phyloP scores from a whole-genome alignment of 2,113 vertebrate genomes.

The Notarius lentiginosus region DNA sequence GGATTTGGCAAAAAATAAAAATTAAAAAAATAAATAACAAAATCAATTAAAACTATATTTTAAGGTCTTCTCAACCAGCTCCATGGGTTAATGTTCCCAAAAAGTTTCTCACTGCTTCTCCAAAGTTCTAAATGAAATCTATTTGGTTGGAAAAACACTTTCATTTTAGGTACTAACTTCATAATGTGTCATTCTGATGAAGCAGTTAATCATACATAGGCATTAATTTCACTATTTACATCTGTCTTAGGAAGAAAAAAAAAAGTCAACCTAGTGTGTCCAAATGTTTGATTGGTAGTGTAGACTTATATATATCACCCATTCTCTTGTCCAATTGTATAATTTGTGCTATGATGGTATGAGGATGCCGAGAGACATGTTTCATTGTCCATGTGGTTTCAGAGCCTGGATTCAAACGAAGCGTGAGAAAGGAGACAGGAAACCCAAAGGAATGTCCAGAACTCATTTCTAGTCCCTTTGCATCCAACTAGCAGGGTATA shows the following conservation, averaged over 20 bases:
- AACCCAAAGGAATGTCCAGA: constrained; percentile 66
- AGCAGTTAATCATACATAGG: not conserved
- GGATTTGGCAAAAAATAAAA: not conserved
- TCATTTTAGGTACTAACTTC: not conserved
- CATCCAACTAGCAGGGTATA: constrained; percentile 61
- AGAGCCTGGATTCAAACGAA: constrained; percentile 21
- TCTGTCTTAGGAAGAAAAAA: too few relatives aligned
- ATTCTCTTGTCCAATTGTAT: not conserved
- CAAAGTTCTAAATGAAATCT: not conserved
- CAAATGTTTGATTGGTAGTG: not conserved
- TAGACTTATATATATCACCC: not conserved
- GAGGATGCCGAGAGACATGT: not conserved
- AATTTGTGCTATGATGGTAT: constrained; percentile 5
- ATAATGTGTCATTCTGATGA: not conserved
- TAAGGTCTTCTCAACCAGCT: not conserved
- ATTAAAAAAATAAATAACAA: not conserved
- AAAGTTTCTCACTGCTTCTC: not conserved
- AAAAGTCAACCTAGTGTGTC: not conserved
- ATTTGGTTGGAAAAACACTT: not conserved
- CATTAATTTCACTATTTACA: not conserved
- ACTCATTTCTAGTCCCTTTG: constrained; percentile 59
- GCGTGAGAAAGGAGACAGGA: constrained; percentile 44
- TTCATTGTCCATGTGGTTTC: constrained; percentile 30
- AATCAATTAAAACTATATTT: too few relatives aligned
- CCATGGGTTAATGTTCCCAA: not conserved